Evolutionary conservation across 2,113 vertebrate species (phyloP).

Genomic region (Megaleporinus macrocephalus): DNA sequence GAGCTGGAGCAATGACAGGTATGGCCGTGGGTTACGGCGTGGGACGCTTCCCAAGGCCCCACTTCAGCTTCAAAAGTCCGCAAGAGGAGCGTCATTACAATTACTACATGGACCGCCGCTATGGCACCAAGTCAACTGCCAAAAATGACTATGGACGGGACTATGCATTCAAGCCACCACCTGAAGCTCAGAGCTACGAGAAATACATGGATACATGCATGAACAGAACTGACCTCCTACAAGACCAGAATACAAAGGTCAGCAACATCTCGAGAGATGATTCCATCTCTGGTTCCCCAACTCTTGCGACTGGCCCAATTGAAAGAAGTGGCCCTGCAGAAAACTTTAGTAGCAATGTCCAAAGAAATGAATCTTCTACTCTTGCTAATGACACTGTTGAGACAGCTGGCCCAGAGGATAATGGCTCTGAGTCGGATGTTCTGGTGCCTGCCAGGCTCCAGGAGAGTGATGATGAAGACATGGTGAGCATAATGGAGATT

Average conservation of each 20-base stretch:
- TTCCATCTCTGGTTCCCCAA: background rate
- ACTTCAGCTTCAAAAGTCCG: conserved; percentile 66
- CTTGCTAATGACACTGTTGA: background rate
- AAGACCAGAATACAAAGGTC: conserved; percentile 33
- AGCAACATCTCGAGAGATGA: background rate
- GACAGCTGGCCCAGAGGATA: no score
- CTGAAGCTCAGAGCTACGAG: conserved; percentile 62
- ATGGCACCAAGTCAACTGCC: conserved; percentile 63
- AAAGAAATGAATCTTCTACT: background rate
- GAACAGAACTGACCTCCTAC: conserved; percentile 63
- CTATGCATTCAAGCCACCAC: conserved; percentile 54
- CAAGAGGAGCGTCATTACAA: conserved; percentile 73
- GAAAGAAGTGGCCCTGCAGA: background rate
- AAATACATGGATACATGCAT: conserved; percentile 71
- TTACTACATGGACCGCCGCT: conserved; percentile 76
- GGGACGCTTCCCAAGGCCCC: conserved; percentile 70
- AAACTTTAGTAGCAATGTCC: background rate
- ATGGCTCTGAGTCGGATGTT: background rate
- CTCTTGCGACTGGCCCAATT: background rate
- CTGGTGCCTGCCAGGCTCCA: background rate
- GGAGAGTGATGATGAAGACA: conserved; percentile 26
- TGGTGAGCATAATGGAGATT: conserved; percentile 74
- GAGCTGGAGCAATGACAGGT: conserved; percentile 66
- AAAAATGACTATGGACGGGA: conserved; percentile 66
- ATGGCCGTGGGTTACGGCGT: conserved; percentile 77